Evolutionary conservation across 2,888 invertebrate genomes (phyloP).

Genomic region (Philereme vetulata): DNA sequence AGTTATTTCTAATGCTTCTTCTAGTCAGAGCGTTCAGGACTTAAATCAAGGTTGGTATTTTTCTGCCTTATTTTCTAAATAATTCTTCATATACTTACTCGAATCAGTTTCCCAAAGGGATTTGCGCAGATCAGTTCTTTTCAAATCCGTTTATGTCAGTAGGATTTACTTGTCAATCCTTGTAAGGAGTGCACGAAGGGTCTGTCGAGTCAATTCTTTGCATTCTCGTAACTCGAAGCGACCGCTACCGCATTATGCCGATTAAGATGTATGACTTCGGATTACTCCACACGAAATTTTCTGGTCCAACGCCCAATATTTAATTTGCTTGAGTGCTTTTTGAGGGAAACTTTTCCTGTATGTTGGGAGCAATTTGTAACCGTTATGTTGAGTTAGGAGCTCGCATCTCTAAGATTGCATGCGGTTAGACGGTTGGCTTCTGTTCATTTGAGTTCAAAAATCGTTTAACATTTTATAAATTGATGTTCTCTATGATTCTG

Average conservation of each 20-base stretch:
- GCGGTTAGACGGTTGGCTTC: slow-evolving; percentile 50
- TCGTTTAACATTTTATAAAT: slow-evolving; percentile 2
- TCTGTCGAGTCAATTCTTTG: slow-evolving; percentile 67
- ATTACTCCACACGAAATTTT: slow-evolving; percentile 66
- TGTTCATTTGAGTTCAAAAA: slow-evolving; percentile 5
- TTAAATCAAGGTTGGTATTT: slow-evolving; percentile 85
- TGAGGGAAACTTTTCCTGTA: slow-evolving; percentile 72
- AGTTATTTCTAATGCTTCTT: slow-evolving; percentile 91
- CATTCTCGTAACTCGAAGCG: slow-evolving; percentile 66
- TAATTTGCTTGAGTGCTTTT: slow-evolving; percentile 82
- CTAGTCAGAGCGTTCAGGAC: slow-evolving; percentile 91
- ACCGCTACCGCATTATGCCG: slow-evolving; percentile 76
- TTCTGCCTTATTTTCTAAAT: slow-evolving; percentile 14
- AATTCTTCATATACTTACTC: slow-evolving; percentile 27
- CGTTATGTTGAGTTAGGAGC: slow-evolving; percentile 74
- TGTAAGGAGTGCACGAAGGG: slow-evolving; percentile 60
- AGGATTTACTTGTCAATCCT: slow-evolving; percentile 63
- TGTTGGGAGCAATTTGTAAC: slow-evolving; percentile 78
- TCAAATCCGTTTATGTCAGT: slow-evolving; percentile 51
- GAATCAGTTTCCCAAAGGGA: slow-evolving; percentile 19
- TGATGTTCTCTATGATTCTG: not conserved
- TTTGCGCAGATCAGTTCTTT: slow-evolving; percentile 27
- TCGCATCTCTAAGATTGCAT: slow-evolving; percentile 58
- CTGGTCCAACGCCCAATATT: slow-evolving; percentile 74
- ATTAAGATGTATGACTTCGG: slow-evolving; percentile 79